Conservation (phyloP, 2,113 vertebrate genomes). For the Maccullochella peelii region DNA sequence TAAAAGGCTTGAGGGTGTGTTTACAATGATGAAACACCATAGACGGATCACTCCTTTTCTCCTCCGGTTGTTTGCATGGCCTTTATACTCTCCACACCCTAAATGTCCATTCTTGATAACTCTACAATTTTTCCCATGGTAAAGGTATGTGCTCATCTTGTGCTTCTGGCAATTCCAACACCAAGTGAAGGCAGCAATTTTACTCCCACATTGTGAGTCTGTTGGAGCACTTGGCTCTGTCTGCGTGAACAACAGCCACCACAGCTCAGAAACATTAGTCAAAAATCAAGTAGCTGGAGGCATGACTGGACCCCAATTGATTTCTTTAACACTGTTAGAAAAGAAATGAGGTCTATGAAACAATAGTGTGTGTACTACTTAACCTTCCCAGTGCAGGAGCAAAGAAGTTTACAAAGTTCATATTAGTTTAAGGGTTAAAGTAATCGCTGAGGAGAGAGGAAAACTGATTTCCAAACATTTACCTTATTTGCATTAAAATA, state of each 20-base stretch:
- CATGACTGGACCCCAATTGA: background rate
- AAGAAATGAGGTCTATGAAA: constrained; percentile 16
- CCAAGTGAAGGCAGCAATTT: constrained; percentile 26
- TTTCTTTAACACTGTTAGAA: background rate
- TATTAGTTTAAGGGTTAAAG: constrained; percentile 56
- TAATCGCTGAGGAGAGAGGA: constrained; percentile 17
- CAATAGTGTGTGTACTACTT: constrained; percentile 37
- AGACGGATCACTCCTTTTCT: background rate
- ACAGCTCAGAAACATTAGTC: background rate
- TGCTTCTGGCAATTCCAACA: background rate
- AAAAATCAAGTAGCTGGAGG: constrained; percentile 6
- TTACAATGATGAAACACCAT: background rate
- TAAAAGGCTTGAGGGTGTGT: constrained; percentile 21
- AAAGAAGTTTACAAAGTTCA: constrained; percentile 56
- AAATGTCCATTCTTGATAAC: constrained; percentile 6
- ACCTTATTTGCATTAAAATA: background rate
- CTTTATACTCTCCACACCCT: constrained; percentile 7
- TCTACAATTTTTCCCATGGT: background rate
- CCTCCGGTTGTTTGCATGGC: background rate
- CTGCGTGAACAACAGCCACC: background rate
- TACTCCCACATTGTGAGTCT: background rate
- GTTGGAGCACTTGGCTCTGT: background rate
- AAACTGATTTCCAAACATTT: constrained; percentile 40
- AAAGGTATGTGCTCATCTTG: background rate
- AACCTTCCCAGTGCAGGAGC: constrained; percentile 19